Evolutionary conservation across 2,113 vertebrate species (phyloP), one percentile per base, ranked within the genome.

Genomic region (Melanocharis versteri): DNA sequence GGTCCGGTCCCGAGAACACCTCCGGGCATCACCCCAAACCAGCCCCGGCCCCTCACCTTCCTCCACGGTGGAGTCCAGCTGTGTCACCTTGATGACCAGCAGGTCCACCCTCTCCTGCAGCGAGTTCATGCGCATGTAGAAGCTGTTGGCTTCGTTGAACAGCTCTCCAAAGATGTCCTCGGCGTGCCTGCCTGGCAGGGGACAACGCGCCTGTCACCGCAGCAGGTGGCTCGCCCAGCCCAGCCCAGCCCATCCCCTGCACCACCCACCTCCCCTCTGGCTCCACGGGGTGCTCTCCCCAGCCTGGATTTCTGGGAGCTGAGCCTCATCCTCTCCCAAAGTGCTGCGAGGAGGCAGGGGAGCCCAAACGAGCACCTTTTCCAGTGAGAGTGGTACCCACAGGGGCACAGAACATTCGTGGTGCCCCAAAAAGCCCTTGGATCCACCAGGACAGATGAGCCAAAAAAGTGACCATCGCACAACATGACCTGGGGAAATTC

Each of bases 151-250:
- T 97, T 99, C 99, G 0, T 99, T 99, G 93, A 99, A 99, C n/a
- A 99, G 98, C 93, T 99, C 99, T 1, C 99, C 99, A 1, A 99
- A 99, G 75, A 99, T 99, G 96, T 99, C 99, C 96, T 99, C 99
- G 0, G 99, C 99, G 11, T 99, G 99, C 56, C 98, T 98, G 96
- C 99, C 99, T 95, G 90, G 15, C 23, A 13, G 66, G 90, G 68
- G 94, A 23, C 79, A 80, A 14, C 0, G 1, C 2, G 0, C 42
- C 64, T 0, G 28, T 83, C 89, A 92, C 54, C 7, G 0, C 51
- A 16, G 30, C 5, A 5, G 21, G 31, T 5, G 65, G 40, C 77
- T 68, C 22, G 0, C 35, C 27, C 72, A 15, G 60, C 35, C 17
- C 68, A 58, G 44, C 48, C 22, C 68, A 2, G 9, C 33, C n/a